Evolutionary conservation across 2,797 vertebrate genomes (phyloP).

Genomic region (Epinephelus malabaricus): DNA sequence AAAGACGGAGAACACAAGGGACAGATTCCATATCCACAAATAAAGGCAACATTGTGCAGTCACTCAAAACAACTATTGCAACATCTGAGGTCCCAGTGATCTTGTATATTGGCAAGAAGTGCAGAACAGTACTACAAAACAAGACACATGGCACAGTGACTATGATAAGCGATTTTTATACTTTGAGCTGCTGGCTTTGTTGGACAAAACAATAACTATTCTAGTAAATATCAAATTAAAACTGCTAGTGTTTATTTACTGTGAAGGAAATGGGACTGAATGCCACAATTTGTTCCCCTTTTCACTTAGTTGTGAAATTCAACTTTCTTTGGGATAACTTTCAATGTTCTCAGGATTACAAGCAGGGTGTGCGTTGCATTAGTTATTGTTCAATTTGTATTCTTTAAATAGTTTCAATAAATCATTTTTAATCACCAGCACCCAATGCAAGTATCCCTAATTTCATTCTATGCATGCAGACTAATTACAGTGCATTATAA

Average conservation of each 20-base stretch:
- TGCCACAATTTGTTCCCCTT: neutral
- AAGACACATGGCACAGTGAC: neutral
- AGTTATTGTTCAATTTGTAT: constrained; percentile 27
- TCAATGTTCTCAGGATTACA: constrained; percentile 27
- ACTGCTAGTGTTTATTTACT: constrained; percentile 10
- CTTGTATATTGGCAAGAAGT: constrained; percentile 20
- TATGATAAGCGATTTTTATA: constrained; percentile 30
- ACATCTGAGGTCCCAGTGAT: constrained; percentile 45
- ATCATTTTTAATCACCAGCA: constrained; percentile 73
- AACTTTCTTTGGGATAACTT: constrained; percentile 15
- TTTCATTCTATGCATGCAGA: constrained; percentile 55
- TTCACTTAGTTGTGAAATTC: constrained; percentile 31
- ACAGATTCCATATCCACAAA: constrained; percentile 52
- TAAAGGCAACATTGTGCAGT: constrained; percentile 46
- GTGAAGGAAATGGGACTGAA: neutral
- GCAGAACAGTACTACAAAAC: constrained; percentile 18
- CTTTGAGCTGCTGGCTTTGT: neutral
- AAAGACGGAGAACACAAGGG: constrained; percentile 50
- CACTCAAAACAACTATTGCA: constrained; percentile 45
- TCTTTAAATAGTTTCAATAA: constrained; percentile 58
- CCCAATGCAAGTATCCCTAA: constrained; percentile 45
- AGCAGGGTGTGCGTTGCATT: constrained; percentile 14
- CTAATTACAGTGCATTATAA: constrained; percentile 68
- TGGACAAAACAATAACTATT: constrained; percentile 18
- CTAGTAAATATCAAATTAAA: constrained; percentile 17